Base-by-base conservation (phyloP, 2,113 vertebrate species). In the Oenanthe melanoleuca region DNA sequence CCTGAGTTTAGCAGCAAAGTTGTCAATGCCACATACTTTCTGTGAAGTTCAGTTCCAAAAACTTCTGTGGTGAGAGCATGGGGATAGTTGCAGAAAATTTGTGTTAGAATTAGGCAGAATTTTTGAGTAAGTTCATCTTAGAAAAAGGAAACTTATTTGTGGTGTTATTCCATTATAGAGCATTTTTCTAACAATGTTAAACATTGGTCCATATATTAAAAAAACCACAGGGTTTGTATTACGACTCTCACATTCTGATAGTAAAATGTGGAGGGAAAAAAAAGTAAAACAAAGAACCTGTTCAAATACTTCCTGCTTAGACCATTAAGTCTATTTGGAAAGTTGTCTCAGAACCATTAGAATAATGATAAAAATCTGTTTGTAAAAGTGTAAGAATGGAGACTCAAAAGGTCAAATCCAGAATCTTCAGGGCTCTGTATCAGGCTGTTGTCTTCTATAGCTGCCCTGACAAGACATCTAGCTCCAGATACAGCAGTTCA, bases 171-270 rank as follows among this genome's bases (percentile, higher is more conserved):
- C 2, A 3, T 38, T 56, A 28, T 8, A 40, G 19, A 50, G 2
- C 2, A 11, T 45, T 29, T 84, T 81, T 67, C 19, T 72, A 57
- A 23, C 4, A 52, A 24, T 37, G 14, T 19, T 73, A 45, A 78
- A 45, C 13, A 40, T 11, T 52, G 15, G 33, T 38, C 52, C 0
- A 0, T 13, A 34, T 53, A 49, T 29, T 5, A 11, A 61, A 56
- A 52, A 34, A 44, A 44, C 0, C 1, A 16, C 10, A n/a, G 11
- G 7, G 2, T 37, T 45, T 66, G 8, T 31, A n/a, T 40, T 19
- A 22, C 31, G 8, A 37, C 4, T 38, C 4, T 38, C 34, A 61
- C 11, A 49, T 53, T 79, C 31, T 1, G 0, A 24, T 57, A 75
- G 4, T 49, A 59, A 71, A 2, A 7, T 1, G 16, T 63, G 20